Base-by-base conservation (phyloP, 2,797 vertebrate species). In the Bradypus variegatus region DNA sequence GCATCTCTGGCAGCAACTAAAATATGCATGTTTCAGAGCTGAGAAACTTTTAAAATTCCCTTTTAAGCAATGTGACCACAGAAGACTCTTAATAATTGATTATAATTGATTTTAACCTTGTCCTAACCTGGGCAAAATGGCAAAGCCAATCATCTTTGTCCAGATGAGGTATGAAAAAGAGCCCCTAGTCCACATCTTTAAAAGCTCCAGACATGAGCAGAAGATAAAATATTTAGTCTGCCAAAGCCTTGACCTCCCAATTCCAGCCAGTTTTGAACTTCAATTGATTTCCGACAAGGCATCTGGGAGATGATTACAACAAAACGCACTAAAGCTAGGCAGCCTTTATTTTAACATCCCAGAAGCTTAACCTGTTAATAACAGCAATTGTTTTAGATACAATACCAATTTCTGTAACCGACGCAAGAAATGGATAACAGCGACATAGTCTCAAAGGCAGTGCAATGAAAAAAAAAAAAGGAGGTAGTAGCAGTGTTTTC, bases 221-320 rank as follows among this genome's bases (percentile, higher is more conserved):
- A 97, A 98, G 98, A 99, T 99, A 97, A 99, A 99, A 99, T 98
- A 99, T 99, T 99, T 98, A 99, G 98, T 98, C 97, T 97, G 98
- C 97, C 96, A 97, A 98, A 98, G 98, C 97, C 98, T 97, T 99
- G 98, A 99, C 98, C 98, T 98, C 98, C 97, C 96, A 97, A 97
- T 98, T 98, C 98, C 97, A 98, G 97, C 98, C 98, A 97, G 98
- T 98, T 98, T 97, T 97, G 97, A 98, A 98, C 98, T 98, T 97
- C 97, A 98, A 99, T 99, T 98, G 98, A 99, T 99, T 99, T 98
- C 98, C 97, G 97, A 98, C 98, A 98, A 98, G 97, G 98, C 98
- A 98, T 98, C 98, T 98, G 98, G 98, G 98, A 99, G 98, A 97
- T 97, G 97, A 98, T 98, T 98, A 99, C 98, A 99, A 98, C 98